phyloP scores from a whole-genome alignment of 2,113 vertebrate species.

The Lichenostomus cassidix region DNA sequence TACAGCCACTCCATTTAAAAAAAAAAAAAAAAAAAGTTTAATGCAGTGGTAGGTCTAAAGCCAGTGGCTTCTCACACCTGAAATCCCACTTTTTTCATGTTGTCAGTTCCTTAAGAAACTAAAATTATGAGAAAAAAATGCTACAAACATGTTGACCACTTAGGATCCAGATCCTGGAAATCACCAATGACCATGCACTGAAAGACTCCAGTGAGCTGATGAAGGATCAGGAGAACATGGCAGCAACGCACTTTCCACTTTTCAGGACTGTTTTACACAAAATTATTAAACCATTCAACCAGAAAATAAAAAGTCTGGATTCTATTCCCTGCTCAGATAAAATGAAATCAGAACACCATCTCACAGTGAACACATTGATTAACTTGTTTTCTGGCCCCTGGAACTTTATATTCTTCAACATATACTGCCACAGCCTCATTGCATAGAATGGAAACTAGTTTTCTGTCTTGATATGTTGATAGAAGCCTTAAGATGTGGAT shows the following conservation, averaged over 20 bases:
- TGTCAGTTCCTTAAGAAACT: neutral
- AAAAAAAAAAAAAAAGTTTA: neutral
- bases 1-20: rapidly evolving
- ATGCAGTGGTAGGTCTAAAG: neutral
- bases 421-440: neutral
- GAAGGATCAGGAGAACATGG: neutral
- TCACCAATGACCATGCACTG: neutral
- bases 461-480: neutral
- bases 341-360: neutral
- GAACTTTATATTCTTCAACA: neutral
- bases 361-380: neutral
- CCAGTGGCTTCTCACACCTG: neutral
- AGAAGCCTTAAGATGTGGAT: neutral
- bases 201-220: neutral
- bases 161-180: neutral
- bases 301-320: neutral
- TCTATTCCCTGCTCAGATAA: neutral
- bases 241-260: neutral
- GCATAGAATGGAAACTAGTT: neutral
- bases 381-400: neutral
- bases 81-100: neutral
- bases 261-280: neutral
- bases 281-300: neutral
- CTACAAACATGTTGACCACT: neutral
- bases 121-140: neutral